Evolutionary conservation across 2,797 vertebrate species (phyloP).

Genomic region (Esox lucius): DNA sequence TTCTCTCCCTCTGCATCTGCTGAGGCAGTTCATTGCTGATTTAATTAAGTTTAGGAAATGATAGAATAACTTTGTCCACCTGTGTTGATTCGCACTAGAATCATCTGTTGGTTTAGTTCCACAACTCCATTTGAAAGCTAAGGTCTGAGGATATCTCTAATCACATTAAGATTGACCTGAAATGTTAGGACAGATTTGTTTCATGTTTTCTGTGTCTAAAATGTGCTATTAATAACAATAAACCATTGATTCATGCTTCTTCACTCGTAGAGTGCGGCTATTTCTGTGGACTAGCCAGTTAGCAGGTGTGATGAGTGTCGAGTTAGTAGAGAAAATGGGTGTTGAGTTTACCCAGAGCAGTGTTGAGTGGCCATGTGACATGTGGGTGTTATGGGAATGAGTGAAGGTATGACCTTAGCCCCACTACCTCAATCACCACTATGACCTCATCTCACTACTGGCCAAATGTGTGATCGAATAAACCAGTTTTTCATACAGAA

Average conservation of each 20-base stretch:
- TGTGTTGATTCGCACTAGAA: conserved; percentile 5
- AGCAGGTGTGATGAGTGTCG: neutral
- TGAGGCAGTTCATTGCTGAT: neutral
- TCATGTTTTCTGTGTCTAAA: neutral
- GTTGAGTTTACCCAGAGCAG: neutral
- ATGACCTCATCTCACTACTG: conserved; percentile 5
- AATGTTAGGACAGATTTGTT: neutral
- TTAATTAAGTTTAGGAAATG: conserved; percentile 19
- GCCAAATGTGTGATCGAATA: conserved; percentile 30
- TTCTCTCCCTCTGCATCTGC: neutral
- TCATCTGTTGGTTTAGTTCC: conserved; percentile 1
- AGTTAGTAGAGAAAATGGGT: neutral
- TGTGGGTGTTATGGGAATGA: conserved; percentile 6
- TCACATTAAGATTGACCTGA: conserved; percentile 3
- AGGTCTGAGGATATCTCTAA: conserved; percentile 3
- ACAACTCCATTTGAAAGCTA: neutral
- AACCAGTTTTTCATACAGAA: conserved; percentile 8
- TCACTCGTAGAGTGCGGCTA: neutral
- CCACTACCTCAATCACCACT: neutral
- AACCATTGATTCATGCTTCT: neutral
- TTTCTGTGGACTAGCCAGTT: neutral
- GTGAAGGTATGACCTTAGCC: neutral
- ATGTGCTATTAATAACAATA: neutral
- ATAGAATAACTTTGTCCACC: conserved; percentile 18
- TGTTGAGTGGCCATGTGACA: neutral